phyloP scores from a whole-genome alignment of 2,888 invertebrate species.

The Eurytoma californica region DNA sequence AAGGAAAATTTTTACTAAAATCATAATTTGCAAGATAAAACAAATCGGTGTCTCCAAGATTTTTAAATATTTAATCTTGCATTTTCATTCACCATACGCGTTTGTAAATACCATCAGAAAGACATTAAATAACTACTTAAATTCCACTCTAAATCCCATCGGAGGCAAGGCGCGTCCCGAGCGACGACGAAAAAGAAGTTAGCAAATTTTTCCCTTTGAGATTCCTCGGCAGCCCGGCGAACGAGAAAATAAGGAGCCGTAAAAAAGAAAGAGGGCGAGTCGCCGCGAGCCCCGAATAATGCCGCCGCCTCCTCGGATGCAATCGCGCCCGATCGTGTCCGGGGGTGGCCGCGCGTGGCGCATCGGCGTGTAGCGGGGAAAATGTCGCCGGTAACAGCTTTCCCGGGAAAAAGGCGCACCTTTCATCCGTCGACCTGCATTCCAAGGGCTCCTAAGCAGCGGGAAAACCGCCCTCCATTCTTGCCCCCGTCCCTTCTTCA shows the following conservation, averaged over 20 bases:
- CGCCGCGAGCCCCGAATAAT: neutral
- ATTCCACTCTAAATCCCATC: neutral
- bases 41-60: no score
- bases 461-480: neutral
- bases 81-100: no score
- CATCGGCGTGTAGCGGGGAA: neutral
- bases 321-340: neutral
- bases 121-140: neutral
- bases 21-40: no score
- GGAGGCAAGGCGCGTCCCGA: neutral
- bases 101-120: no score
- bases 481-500: no score
- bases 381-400: constrained; percentile 7
- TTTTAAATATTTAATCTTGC: no score
- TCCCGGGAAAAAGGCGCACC: constrained; percentile 15
- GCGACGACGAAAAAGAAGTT: neutral
- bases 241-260: neutral
- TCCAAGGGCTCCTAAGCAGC: neutral
- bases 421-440: neutral
- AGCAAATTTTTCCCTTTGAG: neutral
- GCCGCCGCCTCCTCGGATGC: neutral
- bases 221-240: neutral
- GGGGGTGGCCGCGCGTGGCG: neutral
- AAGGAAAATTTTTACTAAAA: no score
- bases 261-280: neutral